These are phyloP conservation scores for Archilochus colubris DNA, from an alignment of 2,113 vertebrate species.

Conservation along the genomic window DNA sequence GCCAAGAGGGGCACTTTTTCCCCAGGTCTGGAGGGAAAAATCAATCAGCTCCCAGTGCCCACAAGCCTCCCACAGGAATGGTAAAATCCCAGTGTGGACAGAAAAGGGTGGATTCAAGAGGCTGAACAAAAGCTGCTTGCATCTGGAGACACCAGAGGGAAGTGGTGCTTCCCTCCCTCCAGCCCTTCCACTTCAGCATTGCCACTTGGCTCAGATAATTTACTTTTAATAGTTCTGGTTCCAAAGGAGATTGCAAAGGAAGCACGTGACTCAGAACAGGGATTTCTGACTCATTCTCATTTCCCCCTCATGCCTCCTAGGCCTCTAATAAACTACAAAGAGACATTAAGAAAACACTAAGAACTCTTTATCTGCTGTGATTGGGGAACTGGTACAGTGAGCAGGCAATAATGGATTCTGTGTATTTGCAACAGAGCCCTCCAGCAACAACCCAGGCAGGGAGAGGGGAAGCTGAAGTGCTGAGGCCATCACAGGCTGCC, in stretches of 20 bases:
- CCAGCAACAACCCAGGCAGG: neutral
- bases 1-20: neutral
- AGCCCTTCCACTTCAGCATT: neutral
- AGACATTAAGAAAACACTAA: slow-evolving; percentile 1
- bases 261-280: neutral
- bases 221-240: slow-evolving; percentile 21
- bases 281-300: slow-evolving; percentile 38
- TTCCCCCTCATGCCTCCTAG: slow-evolving; percentile 42
- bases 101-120: neutral
- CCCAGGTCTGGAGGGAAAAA: neutral
- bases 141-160: neutral
- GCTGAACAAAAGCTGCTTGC: neutral
- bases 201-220: slow-evolving; percentile 40
- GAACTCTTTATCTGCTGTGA: slow-evolving; percentile 61
- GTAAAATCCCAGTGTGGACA: neutral
- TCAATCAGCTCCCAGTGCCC: neutral
- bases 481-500: neutral
- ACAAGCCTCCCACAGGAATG: rapidly evolving
- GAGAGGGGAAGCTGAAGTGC: neutral
- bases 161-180: neutral
- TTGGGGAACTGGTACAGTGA: neutral
- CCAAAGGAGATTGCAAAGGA: slow-evolving; percentile 14
- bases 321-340: slow-evolving; percentile 55
- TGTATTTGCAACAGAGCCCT: neutral
- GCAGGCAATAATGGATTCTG: slow-evolving; percentile 43